Conservation (phyloP, 2,888 invertebrate species). For the Ochropleura plecta region DNA sequence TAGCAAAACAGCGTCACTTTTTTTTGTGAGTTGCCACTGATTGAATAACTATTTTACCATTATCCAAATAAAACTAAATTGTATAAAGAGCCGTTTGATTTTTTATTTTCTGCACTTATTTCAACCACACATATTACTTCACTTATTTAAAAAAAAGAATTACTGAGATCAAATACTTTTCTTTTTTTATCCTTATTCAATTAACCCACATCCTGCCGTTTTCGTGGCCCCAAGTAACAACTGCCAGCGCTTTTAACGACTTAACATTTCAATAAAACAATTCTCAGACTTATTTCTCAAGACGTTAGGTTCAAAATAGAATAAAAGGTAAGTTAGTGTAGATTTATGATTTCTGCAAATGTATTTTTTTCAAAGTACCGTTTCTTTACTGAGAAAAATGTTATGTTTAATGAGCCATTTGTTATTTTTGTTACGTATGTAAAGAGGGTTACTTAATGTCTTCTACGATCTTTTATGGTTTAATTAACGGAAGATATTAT, state of each 20-base stretch:
- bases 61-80: not conserved
- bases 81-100: not conserved
- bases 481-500: not conserved
- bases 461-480: not conserved
- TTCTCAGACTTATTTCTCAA: conserved; percentile 60
- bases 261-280: conserved; percentile 40
- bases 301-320: conserved; percentile 63
- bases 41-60: not conserved
- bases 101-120: too few species aligned
- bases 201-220: conserved; percentile 13
- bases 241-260: conserved; percentile 78
- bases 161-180: not conserved
- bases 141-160: not conserved
- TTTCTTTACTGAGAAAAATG: conserved; percentile 75
- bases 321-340: conserved; percentile 60
- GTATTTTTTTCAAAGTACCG: conserved; percentile 77
- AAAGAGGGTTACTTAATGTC: not conserved
- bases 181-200: conserved; percentile 23
- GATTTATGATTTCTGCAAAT: conserved; percentile 85
- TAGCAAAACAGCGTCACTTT: too few species aligned
- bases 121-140: too few species aligned
- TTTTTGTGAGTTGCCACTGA: too few species aligned
- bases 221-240: conserved; percentile 62
- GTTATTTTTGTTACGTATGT: conserved; percentile 59
- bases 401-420: conserved; percentile 80